phyloP scores from a whole-genome alignment of 2,797 vertebrate species.

The Crenuchus spilurus region DNA sequence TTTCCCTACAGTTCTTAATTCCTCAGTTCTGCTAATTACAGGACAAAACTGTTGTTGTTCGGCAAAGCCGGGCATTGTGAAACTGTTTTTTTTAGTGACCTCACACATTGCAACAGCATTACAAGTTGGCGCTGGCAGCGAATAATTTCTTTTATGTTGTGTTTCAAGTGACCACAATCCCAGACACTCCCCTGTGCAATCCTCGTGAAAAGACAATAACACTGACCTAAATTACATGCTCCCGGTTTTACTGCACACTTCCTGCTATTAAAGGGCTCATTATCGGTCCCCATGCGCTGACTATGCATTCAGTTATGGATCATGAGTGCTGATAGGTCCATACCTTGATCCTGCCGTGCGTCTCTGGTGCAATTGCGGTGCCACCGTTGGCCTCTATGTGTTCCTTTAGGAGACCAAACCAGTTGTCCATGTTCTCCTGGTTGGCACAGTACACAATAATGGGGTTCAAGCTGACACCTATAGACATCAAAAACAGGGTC shows the following conservation, averaged over 20 bases:
- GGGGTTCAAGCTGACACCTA: slow-evolving; percentile 90
- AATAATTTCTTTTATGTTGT: slow-evolving; percentile 48
- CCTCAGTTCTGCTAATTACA: slow-evolving; percentile 15
- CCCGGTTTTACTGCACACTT: slow-evolving; percentile 51
- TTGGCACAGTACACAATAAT: slow-evolving; percentile 88
- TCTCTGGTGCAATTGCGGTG: slow-evolving; percentile 65
- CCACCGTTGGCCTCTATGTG: slow-evolving; percentile 87
- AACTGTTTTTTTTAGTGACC: slow-evolving; percentile 35
- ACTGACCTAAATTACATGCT: slow-evolving; percentile 72
- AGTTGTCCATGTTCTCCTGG: slow-evolving; percentile 84
- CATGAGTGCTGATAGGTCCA: neutral
- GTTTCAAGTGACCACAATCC: slow-evolving; percentile 62
- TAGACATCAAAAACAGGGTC: slow-evolving; percentile 36
- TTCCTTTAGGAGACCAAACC: slow-evolving; percentile 91
- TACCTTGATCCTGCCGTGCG: slow-evolving; percentile 77
- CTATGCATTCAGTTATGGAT: neutral
- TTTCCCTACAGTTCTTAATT: slow-evolving; percentile 3
- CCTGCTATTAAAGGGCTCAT: slow-evolving; percentile 47
- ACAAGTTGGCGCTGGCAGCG: slow-evolving; percentile 59
- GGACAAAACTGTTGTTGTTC: slow-evolving; percentile 25
- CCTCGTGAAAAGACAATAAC: slow-evolving; percentile 62
- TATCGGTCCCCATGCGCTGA: neutral
- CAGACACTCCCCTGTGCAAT: slow-evolving; percentile 66
- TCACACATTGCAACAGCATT: slow-evolving; percentile 58
- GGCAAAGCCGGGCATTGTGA: neutral